Evolutionary conservation across 1,140 invertebrate genomes (phyloP).

Genomic region (Brachionus manjavacas): DNA sequence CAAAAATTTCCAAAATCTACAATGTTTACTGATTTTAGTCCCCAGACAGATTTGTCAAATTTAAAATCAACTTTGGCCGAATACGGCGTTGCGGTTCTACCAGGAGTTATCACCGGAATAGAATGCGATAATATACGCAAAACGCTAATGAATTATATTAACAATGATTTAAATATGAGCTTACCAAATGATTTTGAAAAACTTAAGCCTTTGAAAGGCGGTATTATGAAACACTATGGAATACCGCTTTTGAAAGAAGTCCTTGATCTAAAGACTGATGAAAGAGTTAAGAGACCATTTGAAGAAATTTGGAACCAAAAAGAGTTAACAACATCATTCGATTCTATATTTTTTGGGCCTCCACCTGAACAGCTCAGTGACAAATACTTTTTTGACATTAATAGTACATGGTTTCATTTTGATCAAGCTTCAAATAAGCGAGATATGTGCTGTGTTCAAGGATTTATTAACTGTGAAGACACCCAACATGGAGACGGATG

Average conservation of each 20-base stretch:
- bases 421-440: conserved; percentile 28
- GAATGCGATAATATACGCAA: not conserved
- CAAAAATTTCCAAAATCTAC: not conserved
- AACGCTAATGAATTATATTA: not conserved
- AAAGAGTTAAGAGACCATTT: not conserved
- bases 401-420: conserved; percentile 20
- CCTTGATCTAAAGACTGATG: conserved; percentile 32
- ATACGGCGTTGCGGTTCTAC: conserved; percentile 8
- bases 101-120: not conserved
- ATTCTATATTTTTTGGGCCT: not conserved
- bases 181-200: conserved; percentile 17
- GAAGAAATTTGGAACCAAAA: not conserved
- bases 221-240: not conserved
- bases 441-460: conserved; percentile 21
- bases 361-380: not conserved
- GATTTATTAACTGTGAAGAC: conserved; percentile 26
- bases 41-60: not conserved
- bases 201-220: conserved; percentile 16
- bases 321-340: conserved; percentile 32
- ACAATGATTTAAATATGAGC: not conserved
- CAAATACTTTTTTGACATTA: not conserved
- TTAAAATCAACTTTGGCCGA: conserved; percentile 1
- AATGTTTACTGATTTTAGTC: conserved; percentile 30
- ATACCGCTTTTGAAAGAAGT: not conserved
- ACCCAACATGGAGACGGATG: conserved; percentile 33